A percentile compares a stretch with the other conserved stretches of the same genome.
Evolutionary conservation across 2,888 invertebrate species (phyloP).

Genomic region (Tryphoninae sp.): DNA sequence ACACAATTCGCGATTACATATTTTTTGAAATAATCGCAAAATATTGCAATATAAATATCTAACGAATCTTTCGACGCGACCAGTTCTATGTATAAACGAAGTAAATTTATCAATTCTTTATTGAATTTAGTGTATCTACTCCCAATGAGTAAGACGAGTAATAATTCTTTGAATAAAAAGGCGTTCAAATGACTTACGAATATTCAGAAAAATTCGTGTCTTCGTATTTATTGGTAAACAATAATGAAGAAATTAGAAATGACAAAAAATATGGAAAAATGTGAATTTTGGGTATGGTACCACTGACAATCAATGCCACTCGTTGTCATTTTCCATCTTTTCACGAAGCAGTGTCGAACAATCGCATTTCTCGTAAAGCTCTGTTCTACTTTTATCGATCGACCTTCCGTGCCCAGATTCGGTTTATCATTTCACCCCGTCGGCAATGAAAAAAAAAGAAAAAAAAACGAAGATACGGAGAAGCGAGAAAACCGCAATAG

Average conservation of each 20-base stretch:
- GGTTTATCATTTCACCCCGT: conserved; percentile 51
- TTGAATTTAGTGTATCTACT: not conserved
- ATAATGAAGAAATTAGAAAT: too few species aligned
- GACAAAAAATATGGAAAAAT: not conserved
- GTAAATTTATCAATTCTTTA: not conserved
- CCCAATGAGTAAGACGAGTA: not conserved
- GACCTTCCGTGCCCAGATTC: conserved; percentile 44
- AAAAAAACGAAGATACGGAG: not conserved
- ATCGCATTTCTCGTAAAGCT: conserved; percentile 17
- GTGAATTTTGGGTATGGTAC: not conserved
- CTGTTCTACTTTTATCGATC: conserved; percentile 20
- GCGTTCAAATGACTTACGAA: too few species aligned
- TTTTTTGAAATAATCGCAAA: not conserved
- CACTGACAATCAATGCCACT: too few species aligned
- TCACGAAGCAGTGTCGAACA: too few species aligned
- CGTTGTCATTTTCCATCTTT: too few species aligned
- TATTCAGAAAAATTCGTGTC: too few species aligned
- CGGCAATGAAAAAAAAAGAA: conserved; percentile 40
- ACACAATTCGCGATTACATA: too few species aligned
- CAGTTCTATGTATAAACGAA: not conserved
- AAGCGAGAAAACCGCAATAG: too few species aligned
- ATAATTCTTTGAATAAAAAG: too few species aligned
- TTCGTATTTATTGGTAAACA: too few species aligned
- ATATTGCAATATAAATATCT: not conserved
- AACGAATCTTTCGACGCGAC: not conserved